Evolutionary conservation across 1,140 invertebrate species (phyloP).

Genomic region (Drosophila kanapiae): DNA sequence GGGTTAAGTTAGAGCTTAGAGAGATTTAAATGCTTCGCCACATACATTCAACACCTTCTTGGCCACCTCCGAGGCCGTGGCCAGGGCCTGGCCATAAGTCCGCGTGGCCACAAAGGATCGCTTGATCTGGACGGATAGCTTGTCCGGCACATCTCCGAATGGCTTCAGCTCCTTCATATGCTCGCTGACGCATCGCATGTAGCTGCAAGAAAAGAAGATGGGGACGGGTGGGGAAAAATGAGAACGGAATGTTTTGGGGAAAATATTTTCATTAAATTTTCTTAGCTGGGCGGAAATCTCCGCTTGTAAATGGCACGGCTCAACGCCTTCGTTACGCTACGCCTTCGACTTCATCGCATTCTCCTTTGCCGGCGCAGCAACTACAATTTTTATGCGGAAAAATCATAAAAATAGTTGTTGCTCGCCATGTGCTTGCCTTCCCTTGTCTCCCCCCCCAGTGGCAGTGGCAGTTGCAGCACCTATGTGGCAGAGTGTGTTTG

Average conservation of each 20-base stretch:
- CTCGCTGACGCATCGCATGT: constrained; percentile 94
- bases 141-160: constrained; percentile 97
- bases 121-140: constrained; percentile 94
- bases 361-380: constrained; percentile 6
- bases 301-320: constrained; percentile 64
- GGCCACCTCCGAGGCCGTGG: constrained; percentile 93
- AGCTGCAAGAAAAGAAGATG: constrained; percentile 85
- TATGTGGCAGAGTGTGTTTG: background rate
- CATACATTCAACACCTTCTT: constrained; percentile 93
- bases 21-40: constrained; percentile 13
- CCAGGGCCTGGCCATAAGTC: constrained; percentile 95
- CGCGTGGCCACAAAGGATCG: constrained; percentile 97
- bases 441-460: too few species aligned
- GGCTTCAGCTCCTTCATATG: constrained; percentile 97
- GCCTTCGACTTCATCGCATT: constrained; percentile 5
- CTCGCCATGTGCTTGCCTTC: constrained; percentile 36
- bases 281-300: constrained; percentile 57
- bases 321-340: constrained; percentile 37
- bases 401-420: constrained; percentile 73
- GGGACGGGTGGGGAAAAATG: background rate
- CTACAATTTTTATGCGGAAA: constrained; percentile 62
- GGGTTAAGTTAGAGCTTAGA: too few species aligned
- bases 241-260: constrained; percentile 19
- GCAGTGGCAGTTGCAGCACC: constrained; percentile 8
- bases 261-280: constrained; percentile 55